These are phyloP conservation scores for Lucilia cuprina DNA, from an alignment of 1,140 invertebrate species.

Conservation along the genomic window DNA sequence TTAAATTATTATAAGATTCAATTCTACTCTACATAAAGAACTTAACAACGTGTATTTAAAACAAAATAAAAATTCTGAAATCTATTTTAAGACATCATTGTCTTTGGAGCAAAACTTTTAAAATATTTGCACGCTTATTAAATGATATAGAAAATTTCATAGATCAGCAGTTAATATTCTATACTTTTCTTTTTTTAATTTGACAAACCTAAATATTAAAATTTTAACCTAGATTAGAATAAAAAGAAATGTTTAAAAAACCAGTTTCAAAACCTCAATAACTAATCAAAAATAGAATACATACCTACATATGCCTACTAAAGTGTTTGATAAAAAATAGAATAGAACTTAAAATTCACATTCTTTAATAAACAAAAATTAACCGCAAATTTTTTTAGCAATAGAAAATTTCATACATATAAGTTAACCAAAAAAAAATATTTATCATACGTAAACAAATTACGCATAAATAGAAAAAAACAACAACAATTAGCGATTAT, in stretches of 20 bases:
- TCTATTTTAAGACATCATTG: too few relatives aligned
- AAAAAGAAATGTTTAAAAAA: too few relatives aligned
- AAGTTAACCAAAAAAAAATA: neutral
- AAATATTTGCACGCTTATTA: too few relatives aligned
- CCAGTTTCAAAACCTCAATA: neutral
- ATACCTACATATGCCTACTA: neutral
- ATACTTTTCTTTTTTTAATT: neutral
- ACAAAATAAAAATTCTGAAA: too few relatives aligned
- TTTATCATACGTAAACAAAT: neutral
- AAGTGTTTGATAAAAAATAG: neutral
- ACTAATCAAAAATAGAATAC: neutral
- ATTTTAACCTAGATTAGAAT: neutral
- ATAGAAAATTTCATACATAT: neutral
- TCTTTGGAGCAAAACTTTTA: too few relatives aligned
- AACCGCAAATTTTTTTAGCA: neutral
- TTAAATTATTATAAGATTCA: too few relatives aligned
- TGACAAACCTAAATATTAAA: neutral
- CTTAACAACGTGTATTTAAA: too few relatives aligned
- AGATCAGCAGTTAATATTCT: neutral
- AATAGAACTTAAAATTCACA: neutral
- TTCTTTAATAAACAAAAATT: neutral
- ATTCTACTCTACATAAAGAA: too few relatives aligned
- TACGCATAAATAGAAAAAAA: neutral
- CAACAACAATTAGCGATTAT: neutral
- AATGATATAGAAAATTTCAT: too few relatives aligned